phyloP scores from a whole-genome alignment of 53 echinoderm and acorn worm genomes.

The Luidia sarsii region DNA sequence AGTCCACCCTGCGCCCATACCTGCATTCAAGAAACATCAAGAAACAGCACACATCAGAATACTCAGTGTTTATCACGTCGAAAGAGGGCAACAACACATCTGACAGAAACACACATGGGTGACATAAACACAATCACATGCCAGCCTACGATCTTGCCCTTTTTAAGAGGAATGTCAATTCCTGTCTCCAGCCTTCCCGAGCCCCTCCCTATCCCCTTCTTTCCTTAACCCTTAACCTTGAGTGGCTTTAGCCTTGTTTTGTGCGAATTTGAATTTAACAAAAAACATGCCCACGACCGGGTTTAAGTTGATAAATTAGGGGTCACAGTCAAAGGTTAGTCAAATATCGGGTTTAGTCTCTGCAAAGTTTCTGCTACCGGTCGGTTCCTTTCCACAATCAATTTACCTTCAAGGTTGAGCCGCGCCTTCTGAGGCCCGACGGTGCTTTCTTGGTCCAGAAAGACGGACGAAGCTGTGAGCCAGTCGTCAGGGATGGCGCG shows the following conservation, averaged over 20 bases:
- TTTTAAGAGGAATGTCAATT: no score
- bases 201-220: no score
- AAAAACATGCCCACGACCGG: background rate
- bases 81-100: no score
- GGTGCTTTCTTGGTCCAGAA: background rate
- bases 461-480: constrained; percentile 34
- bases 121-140: no score
- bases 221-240: no score
- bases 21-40: no score
- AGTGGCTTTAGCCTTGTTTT: background rate
- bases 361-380: background rate
- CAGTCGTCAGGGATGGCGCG: constrained; percentile 30
- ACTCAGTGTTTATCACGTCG: no score
- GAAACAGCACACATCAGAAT: no score
- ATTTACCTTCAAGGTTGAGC: constrained; percentile 23
- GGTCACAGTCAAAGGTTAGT: background rate
- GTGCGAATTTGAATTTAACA: background rate
- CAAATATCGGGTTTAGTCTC: background rate
- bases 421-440: constrained; percentile 24
- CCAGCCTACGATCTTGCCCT: no score
- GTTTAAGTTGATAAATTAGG: background rate
- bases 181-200: no score
- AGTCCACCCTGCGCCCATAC: background rate
- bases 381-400: no score
- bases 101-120: no score